Base-by-base conservation (phyloP, 1,140 invertebrate species). In the Drosophila biarmipes region DNA sequence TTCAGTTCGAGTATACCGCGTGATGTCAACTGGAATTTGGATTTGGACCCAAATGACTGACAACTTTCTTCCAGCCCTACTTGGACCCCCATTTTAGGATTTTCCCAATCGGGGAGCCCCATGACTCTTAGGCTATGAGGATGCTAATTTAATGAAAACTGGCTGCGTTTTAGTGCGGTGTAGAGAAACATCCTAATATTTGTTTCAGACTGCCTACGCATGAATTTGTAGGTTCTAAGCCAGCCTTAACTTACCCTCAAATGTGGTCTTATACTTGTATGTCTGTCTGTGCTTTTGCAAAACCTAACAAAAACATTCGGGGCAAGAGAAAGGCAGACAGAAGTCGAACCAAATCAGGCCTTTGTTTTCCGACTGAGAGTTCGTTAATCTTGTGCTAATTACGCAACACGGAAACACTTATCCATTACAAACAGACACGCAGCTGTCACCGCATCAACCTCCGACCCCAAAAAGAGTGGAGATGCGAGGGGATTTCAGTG, bases 321-420 rank as follows among this genome's bases (percentile, higher is more conserved):
- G 7, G 42, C 0, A 43, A 12, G 7, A 45, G 17, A 7, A 45
- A n/a, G 17, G 10, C 15, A 34, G 17, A 10, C 15, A 34, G 29
- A 62, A 17, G 24, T 8, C 37, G 35, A 35, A 7, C 11, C 6
- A 35, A 19, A 29, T 27, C 21, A 17, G 1, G 6, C 17, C 14
- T 40, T 48, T 61, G 12, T 31, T 15, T 19, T 8, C 10, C 2
- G 7, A 27, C 19, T 38, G 14, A 17, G 51, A 17, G 14, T 24
- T 64, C n/a, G 35, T 31, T 40, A 66, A 75, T 46, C 15, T 40
- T 14, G 24, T 34, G 27, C 34, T 75, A 66, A 75, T 75, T 75
- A 75, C 46, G 19, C 46, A 46, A 75, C 40, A 48, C 48, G 45
- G 46, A 66, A 57, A 52, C 48, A 74, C 45, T 74, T 63, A 74